Base-by-base conservation (phyloP, 1,140 invertebrate genomes). In the Holcopasites calliopsidis region DNA sequence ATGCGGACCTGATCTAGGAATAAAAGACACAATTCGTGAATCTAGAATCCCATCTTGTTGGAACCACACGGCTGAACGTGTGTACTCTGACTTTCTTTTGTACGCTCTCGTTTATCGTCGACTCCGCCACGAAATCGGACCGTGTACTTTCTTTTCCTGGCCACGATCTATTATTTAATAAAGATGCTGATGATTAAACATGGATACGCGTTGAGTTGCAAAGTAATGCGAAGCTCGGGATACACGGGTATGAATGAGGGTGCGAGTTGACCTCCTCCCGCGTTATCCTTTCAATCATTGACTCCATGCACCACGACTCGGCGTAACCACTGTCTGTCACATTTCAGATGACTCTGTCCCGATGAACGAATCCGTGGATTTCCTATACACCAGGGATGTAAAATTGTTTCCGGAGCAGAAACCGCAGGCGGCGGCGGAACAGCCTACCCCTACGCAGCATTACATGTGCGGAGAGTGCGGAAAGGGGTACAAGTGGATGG, bases 381-480 rank as follows among this genome's bases (percentile, higher is more conserved):
- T 66, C 21, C 49, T 66, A 8, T 21, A 38, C 4, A 31, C 38
- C 16, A 74, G 52, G 58, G 38, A 33, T 16, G 16, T 28, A 13
- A 40, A 54, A 31, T 11, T 18, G 2, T 1, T 1, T 0, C 50
- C 71, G 21, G 16, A n/a, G 2, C 1, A 4, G 16, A 16, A 3
- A 2, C 18, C 26, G 1, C 35, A 16, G 0, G 2, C 28, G 3
- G 2, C 55, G 21, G 35, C 50, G 11, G 79, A 55, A 2, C 68
- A 72, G 28, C 31, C 58, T 3, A 61, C 62, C 66, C n/a, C 44
- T 44, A 8, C 42, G 73, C 82, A 85, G 16, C 54, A 71, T 11
- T 88, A 61, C 55, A 31, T 86, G 13, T 88, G 87, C 50, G 78
- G 79, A 0, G 80, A 84, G 16, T 89, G 87, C 28, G 86, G 86